A percentile compares a stretch with the other conserved stretches of the same genome.
phyloP scores from a whole-genome alignment of 2,888 invertebrate species.

The Drosophila pegasa region DNA sequence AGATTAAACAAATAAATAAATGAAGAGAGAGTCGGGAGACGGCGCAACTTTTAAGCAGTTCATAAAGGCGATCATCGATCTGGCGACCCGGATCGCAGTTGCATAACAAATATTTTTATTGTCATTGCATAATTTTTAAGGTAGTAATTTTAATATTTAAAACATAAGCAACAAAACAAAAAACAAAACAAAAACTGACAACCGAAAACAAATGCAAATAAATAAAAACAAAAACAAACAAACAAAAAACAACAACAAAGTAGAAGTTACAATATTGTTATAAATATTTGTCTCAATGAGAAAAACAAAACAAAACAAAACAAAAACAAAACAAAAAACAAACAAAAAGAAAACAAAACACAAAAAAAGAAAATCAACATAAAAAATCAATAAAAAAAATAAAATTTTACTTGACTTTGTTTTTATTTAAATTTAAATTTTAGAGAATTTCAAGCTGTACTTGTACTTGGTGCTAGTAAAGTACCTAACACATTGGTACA shows the following conservation, averaged over 20 bases:
- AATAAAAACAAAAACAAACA: constrained; percentile 24
- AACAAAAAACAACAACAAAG: constrained; percentile 42
- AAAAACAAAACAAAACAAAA: constrained; percentile 56
- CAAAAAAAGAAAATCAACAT: constrained; percentile 43
- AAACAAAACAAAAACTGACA: constrained; percentile 49
- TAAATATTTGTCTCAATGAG: constrained; percentile 80
- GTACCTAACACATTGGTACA: too few relatives aligned
- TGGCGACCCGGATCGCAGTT: constrained; percentile 27
- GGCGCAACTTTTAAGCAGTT: constrained; percentile 48
- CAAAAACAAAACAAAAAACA: constrained; percentile 40
- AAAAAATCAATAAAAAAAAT: constrained; percentile 48
- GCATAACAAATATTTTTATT: constrained; percentile 71
- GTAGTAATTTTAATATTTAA: constrained; percentile 77
- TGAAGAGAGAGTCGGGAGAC: neutral
- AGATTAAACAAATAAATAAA: constrained; percentile 1
- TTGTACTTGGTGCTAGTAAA: too few relatives aligned
- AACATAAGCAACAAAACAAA: constrained; percentile 66
- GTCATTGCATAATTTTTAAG: constrained; percentile 79
- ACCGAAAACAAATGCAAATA: constrained; percentile 43
- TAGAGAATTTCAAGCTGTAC: too few relatives aligned
- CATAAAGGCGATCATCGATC: constrained; percentile 12
- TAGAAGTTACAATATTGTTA: constrained; percentile 79
- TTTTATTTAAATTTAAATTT: too few relatives aligned
- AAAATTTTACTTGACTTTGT: constrained; percentile 4
- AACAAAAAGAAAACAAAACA: constrained; percentile 31